Evolutionary conservation across 2,113 vertebrate species (phyloP).

Genomic region (Apteryx owenii): DNA sequence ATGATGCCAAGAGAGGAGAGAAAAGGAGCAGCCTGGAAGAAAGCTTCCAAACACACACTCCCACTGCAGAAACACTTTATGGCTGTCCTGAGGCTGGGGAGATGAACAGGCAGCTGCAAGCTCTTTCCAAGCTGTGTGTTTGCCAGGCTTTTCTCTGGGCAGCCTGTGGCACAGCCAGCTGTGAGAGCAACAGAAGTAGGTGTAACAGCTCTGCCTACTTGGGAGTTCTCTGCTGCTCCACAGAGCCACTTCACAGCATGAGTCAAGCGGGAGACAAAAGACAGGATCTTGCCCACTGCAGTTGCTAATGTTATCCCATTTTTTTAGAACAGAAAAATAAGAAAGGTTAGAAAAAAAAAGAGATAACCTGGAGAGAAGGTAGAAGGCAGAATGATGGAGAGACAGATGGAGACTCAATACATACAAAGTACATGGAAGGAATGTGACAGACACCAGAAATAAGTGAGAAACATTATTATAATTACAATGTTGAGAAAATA

Average conservation of each 20-base stretch:
- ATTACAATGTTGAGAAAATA: not conserved
- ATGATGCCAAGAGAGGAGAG: constrained; percentile 1
- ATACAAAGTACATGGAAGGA: not conserved
- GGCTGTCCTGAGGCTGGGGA: constrained; percentile 51
- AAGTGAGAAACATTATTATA: not conserved
- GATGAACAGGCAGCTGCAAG: constrained; percentile 37
- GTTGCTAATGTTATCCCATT: not conserved
- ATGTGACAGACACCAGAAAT: not conserved
- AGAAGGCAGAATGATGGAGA: not conserved
- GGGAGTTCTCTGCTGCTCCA: not conserved
- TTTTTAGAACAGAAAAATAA: not conserved
- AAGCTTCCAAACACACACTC: constrained; percentile 46
- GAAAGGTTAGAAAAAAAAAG: not conserved
- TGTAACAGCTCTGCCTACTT: not conserved
- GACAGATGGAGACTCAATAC: not conserved
- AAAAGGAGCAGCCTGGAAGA: constrained; percentile 59
- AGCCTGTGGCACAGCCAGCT: constrained; percentile 12
- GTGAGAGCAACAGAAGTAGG: not conserved
- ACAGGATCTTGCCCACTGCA: not conserved
- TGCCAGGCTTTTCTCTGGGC: constrained; percentile 32
- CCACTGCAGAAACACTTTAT: constrained; percentile 40
- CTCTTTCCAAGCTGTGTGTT: constrained; percentile 15
- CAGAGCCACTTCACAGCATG: not conserved
- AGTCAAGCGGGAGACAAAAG: not conserved
- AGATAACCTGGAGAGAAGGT: too few species aligned